These are phyloP conservation scores for Falco biarmicus DNA, from an alignment of 2,797 vertebrate genomes.

Conservation along the genomic window DNA sequence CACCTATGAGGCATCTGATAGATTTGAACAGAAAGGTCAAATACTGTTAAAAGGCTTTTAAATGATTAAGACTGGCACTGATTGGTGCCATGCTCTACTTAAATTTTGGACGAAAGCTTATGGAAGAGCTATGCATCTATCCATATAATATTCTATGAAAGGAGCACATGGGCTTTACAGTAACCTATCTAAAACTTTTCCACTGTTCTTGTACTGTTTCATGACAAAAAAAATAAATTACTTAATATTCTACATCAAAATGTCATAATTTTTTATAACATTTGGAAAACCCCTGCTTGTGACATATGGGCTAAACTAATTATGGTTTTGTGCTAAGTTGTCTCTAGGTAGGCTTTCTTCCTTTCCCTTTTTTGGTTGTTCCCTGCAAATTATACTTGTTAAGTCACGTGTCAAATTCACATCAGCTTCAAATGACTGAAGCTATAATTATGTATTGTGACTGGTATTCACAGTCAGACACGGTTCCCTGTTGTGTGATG, in stretches of 20 bases:
- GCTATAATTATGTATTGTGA: constrained; percentile 35
- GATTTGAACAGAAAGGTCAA: not conserved
- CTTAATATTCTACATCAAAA: not conserved
- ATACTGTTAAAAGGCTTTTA: not conserved
- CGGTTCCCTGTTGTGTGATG: not conserved
- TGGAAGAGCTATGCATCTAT: not conserved
- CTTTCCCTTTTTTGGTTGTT: not conserved
- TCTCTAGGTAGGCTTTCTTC: constrained; percentile 18
- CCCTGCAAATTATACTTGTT: not conserved
- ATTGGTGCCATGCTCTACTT: not conserved
- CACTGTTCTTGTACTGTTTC: not conserved
- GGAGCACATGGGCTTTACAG: not conserved
- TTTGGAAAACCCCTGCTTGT: not conserved
- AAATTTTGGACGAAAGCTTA: not conserved
- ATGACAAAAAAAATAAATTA: not conserved
- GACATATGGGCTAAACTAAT: not conserved
- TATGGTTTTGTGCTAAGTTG: not conserved
- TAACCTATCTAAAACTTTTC: not conserved
- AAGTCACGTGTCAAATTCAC: not conserved
- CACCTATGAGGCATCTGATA: not conserved
- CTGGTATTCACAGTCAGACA: not conserved
- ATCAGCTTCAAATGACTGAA: constrained; percentile 24
- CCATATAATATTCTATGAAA: not conserved
- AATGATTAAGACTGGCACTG: not conserved
- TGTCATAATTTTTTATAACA: not conserved